Percentiles rank a stretch among this genome's conserved stretches.
These are phyloP conservation scores for Dynastes hyllus DNA, from an alignment of 2,888 invertebrate species.

Conservation along the genomic window DNA sequence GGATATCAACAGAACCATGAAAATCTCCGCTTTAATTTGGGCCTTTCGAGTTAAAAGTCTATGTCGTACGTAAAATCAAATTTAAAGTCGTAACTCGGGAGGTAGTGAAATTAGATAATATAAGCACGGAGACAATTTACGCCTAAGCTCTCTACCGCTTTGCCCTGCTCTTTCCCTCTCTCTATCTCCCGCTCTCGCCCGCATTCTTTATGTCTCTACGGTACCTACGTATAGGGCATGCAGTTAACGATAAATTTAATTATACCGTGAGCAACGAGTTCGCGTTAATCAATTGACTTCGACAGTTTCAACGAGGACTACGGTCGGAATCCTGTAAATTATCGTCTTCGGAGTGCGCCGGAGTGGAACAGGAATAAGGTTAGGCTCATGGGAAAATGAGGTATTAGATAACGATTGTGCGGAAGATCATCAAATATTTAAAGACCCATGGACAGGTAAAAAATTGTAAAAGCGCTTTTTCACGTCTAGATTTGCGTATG, in stretches of 20 bases:
- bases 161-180: not conserved
- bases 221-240: not conserved
- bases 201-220: not conserved
- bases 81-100: conserved; percentile 8
- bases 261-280: not conserved
- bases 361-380: too few relatives aligned
- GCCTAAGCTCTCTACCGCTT: not conserved
- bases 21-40: conserved; percentile 6
- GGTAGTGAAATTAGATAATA: conserved; percentile 10
- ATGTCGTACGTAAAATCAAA: not conserved
- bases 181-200: not conserved
- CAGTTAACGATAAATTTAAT: conserved; percentile 11
- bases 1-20: not conserved
- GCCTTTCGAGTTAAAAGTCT: not conserved
- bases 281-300: conserved; percentile 1
- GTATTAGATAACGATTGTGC: too few relatives aligned
- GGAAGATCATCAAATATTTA: too few relatives aligned
- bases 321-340: too few relatives aligned
- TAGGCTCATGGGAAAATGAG: too few relatives aligned
- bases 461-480: too few relatives aligned
- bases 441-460: too few relatives aligned
- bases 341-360: too few relatives aligned
- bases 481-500: too few relatives aligned
- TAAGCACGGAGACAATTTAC: not conserved
- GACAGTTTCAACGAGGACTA: too few relatives aligned